These are phyloP conservation scores for Cirrhinus mrigala DNA, from an alignment of 2,797 vertebrate genomes.

Conservation along the genomic window DNA sequence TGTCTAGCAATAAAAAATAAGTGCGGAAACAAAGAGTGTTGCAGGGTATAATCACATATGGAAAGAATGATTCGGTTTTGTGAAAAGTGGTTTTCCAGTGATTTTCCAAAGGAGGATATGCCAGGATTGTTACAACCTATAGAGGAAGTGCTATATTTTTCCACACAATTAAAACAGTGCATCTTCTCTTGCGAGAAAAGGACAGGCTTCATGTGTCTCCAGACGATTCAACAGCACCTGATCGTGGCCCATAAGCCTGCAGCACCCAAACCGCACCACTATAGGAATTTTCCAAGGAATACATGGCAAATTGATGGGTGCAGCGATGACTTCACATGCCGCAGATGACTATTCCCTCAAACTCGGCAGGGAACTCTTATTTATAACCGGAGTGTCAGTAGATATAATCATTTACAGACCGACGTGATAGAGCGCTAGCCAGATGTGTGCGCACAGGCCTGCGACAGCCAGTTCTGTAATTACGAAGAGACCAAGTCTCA, in stretches of 20 bases:
- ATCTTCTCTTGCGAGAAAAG: conserved; percentile 67
- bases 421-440: conserved; percentile 50
- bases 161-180: conserved; percentile 34
- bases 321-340: conserved; percentile 24
- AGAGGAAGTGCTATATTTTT: conserved; percentile 37
- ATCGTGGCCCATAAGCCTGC: conserved; percentile 35
- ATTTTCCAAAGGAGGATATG: conserved; percentile 49
- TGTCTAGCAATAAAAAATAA: conserved; percentile 31
- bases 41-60: conserved; percentile 26
- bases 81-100: conserved; percentile 40
- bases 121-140: conserved; percentile 31
- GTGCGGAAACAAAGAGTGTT: conserved; percentile 14
- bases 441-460: conserved; percentile 61
- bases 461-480: conserved; percentile 63
- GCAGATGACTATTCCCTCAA: conserved; percentile 25
- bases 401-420: conserved; percentile 51
- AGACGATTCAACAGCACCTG: conserved; percentile 46
- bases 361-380: conserved; percentile 36
- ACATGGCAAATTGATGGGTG: conserved; percentile 47
- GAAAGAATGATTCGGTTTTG: conserved; percentile 42
- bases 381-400: conserved; percentile 52
- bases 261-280: conserved; percentile 34
- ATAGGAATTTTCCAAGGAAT: conserved; percentile 27
- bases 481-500: conserved; percentile 63
- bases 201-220: conserved; percentile 58